A percentile compares a stretch with the other conserved stretches of the same genome.
phyloP scores from a whole-genome alignment of 2,797 vertebrate species.

The Ptychobarbus kaznakovi region DNA sequence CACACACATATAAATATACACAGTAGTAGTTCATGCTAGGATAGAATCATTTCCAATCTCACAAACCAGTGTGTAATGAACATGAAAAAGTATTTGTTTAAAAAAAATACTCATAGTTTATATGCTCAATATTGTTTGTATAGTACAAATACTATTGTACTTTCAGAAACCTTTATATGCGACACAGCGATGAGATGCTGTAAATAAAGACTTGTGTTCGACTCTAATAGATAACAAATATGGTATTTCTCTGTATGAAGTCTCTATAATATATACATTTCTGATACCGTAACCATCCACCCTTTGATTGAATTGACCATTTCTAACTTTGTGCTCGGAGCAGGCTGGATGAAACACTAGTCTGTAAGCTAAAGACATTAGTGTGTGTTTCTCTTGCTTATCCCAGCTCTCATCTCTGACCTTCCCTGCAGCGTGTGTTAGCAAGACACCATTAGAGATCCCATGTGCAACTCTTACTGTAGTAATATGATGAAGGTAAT shows the following conservation, averaged over 20 bases:
- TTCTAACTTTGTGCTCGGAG: constrained; percentile 31
- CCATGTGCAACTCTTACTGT: constrained; percentile 60
- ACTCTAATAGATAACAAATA: neutral
- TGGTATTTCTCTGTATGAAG: neutral
- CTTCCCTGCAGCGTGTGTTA: constrained; percentile 64
- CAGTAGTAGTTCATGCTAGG: neutral
- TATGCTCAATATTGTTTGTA: neutral
- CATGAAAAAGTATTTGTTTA: neutral
- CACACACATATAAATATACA: constrained; percentile 3
- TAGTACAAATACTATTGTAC: neutral
- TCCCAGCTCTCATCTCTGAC: constrained; percentile 64
- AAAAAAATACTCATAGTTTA: neutral
- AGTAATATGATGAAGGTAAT: constrained; percentile 61
- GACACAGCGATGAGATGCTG: neutral
- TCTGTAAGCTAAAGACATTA: constrained; percentile 60
- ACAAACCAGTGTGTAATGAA: neutral
- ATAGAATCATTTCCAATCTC: neutral
- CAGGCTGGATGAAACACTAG: constrained; percentile 45
- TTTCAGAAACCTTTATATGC: neutral
- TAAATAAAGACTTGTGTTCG: neutral
- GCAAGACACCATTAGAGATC: constrained; percentile 61
- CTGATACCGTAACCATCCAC: constrained; percentile 30
- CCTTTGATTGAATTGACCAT: constrained; percentile 54
- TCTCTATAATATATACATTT: constrained; percentile 23
- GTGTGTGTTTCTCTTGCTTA: constrained; percentile 57